Conservation (phyloP, 2,888 invertebrate genomes). For the Brachylomia viminalis region DNA sequence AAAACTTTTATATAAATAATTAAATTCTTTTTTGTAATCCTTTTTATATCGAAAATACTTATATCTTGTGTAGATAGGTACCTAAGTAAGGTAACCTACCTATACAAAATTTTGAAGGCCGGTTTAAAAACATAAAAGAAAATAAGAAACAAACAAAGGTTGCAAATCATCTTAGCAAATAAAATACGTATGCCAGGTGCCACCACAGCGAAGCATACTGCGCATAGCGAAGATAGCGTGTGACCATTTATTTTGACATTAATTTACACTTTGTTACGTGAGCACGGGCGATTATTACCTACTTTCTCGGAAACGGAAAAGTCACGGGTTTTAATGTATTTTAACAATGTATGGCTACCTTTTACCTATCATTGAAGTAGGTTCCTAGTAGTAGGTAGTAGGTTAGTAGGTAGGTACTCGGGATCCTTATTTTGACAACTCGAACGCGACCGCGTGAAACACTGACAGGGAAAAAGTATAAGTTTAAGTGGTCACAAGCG, state of each 20-base stretch:
- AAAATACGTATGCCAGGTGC: no score
- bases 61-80: no score
- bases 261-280: constrained; percentile 36
- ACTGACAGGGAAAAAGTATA: neutral
- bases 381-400: no score
- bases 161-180: constrained; percentile 12
- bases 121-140: neutral
- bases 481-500: neutral
- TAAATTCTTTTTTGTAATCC: no score
- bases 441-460: neutral
- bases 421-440: neutral
- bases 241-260: constrained; percentile 44
- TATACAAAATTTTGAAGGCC: no score
- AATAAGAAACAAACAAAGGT: constrained; percentile 12
- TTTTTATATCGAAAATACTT: no score
- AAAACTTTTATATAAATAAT: no score
- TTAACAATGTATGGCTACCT: constrained; percentile 2
- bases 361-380: neutral
- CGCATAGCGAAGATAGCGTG: constrained; percentile 18
- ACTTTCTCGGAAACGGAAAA: constrained; percentile 45
- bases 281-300: constrained; percentile 21
- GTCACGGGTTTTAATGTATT: constrained; percentile 2
- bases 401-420: neutral
- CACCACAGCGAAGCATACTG: neutral
- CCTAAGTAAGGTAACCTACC: no score